Base-by-base conservation (phyloP, 2,113 vertebrate genomes). In the Chrysemys picta region DNA sequence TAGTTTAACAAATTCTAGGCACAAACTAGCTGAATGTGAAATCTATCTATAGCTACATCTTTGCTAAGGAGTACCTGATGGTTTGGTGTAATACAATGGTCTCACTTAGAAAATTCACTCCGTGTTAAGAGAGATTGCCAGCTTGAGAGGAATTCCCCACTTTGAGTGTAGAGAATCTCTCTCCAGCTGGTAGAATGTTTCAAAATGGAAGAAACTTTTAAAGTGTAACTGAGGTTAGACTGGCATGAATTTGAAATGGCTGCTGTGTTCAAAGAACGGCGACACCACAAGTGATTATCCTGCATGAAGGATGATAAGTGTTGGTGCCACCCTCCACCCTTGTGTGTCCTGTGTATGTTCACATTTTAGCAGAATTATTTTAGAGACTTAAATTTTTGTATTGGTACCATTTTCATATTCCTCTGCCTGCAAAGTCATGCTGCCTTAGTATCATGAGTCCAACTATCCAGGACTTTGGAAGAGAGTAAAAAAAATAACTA, bases 1-100 rank as follows among this genome's bases (percentile, higher is more conserved):
- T 19, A 14, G n/a, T 49, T 94, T 92, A 56, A 82, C 1, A 0
- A 84, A 25, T 19, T 89, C 45, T 65, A 84, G 6, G 90, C 85
- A 57, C 52, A 86, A 82, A 72, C 27, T 76, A 57, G n/a, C 24
- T 56, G 52, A 29, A 6, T 8, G 17, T 1, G 62, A 88, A 82
- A 78, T 8, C 50, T 82, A 31, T 10, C 29, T 47, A 0, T 9
- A 83, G 54, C 35, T 75, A 75, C 12, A 56, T 12, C 10, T 24
- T 1, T 0, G 8, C 6, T 2, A 19, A 25, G 11, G 79, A 90
- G 80, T 38, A 38, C 8, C 12, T 21, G 29, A 5, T 76, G 50
- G 79, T 65, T 79, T 31, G 29, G 9, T 10, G 76, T 93, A 82
- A 56, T 62, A 17, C 69, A 24, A 29, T 59, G 90, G 52, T 57